These are phyloP conservation scores for Perca flavescens DNA, from an alignment of 2,113 vertebrate genomes.

Conservation along the genomic window DNA sequence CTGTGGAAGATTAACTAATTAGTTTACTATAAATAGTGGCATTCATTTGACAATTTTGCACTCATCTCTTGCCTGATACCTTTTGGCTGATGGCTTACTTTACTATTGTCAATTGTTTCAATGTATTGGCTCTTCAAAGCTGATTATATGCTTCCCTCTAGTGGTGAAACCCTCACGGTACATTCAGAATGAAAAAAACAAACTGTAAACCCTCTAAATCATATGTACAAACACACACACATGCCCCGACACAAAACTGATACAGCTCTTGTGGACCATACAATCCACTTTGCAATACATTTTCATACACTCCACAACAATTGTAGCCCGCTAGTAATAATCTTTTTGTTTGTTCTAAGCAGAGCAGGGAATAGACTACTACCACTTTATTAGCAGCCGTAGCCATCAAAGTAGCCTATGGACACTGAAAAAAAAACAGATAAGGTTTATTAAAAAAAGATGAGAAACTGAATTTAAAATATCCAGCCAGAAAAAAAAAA, in stretches of 20 bases:
- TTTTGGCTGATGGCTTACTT: neutral
- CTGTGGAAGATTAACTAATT: neutral
- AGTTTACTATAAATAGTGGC: neutral
- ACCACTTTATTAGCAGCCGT: neutral
- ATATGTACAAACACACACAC: neutral
- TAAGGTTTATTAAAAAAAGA: neutral
- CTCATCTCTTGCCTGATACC: neutral
- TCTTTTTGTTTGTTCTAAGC: neutral
- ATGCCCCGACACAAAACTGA: neutral
- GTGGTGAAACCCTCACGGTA: constrained; percentile 38
- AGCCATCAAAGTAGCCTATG: neutral
- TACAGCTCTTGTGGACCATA: neutral
- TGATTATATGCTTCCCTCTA: constrained; percentile 62
- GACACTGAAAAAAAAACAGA: neutral
- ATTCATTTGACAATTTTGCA: neutral
- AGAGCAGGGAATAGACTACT: neutral
- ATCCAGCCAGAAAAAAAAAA: neutral
- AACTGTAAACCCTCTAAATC: neutral
- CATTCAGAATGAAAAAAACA: neutral
- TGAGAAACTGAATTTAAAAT: neutral
- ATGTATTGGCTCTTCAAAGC: neutral
- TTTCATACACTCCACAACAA: neutral
- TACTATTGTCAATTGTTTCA: neutral
- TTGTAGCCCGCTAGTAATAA: neutral
- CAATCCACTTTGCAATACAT: neutral